Evolutionary conservation across 1,140 invertebrate genomes (phyloP).

Genomic region (Littorina saxatilis): DNA sequence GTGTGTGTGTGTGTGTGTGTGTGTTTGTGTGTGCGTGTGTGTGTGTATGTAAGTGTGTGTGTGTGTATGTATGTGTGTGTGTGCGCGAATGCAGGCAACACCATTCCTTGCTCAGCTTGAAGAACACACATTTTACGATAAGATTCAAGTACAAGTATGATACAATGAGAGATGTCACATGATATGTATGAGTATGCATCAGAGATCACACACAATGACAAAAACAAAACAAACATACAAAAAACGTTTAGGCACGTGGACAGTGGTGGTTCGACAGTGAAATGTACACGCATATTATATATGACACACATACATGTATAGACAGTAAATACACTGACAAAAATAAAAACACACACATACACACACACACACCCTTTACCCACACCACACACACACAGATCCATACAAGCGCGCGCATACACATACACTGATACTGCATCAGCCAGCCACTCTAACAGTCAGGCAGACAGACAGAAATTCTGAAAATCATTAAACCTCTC

Average conservation of each 20-base stretch:
- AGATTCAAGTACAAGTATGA: no score
- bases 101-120: no score
- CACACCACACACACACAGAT: constrained; percentile 12
- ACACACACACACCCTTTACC: not conserved
- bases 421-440: not conserved
- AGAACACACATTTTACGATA: no score
- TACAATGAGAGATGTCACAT: no score
- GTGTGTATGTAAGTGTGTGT: not conserved
- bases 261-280: no score
- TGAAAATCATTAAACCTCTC: no score
- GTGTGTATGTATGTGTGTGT: not conserved
- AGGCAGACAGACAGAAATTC: no score
- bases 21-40: constrained; percentile 1
- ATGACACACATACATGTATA: not conserved
- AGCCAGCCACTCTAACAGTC: no score
- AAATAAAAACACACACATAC: not conserved
- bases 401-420: not conserved
- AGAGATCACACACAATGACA: not conserved
- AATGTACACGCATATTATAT: no score
- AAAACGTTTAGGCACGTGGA: not conserved
- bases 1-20: not conserved
- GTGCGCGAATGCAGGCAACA: not conserved
- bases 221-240: not conserved
- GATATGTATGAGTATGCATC: not conserved
- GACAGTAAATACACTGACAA: not conserved